These are phyloP conservation scores for Betta splendens DNA, from an alignment of 2,797 vertebrate species.

Conservation along the genomic window DNA sequence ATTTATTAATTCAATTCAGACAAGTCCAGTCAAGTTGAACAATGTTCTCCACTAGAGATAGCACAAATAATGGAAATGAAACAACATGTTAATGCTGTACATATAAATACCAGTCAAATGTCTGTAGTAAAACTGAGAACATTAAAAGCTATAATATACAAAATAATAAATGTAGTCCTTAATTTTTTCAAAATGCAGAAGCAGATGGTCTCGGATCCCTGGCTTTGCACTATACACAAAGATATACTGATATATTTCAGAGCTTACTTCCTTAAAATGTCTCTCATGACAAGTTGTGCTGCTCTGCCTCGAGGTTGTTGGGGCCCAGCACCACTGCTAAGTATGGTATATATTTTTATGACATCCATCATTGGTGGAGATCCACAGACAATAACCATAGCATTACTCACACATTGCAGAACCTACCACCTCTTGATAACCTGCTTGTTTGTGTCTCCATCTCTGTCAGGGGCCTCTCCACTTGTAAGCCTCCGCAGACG, in stretches of 20 bases:
- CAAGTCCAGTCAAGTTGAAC: too few relatives aligned
- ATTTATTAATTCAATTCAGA: too few relatives aligned
- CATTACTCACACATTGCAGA: constrained; percentile 60
- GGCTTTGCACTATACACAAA: constrained; percentile 6
- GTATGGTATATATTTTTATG: constrained; percentile 69
- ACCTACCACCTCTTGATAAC: constrained; percentile 66
- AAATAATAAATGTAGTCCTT: too few relatives aligned
- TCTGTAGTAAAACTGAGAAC: too few relatives aligned
- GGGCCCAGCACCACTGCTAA: constrained; percentile 45
- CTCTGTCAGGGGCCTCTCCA: constrained; percentile 74
- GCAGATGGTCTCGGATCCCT: constrained; percentile 6
- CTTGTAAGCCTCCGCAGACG: constrained; percentile 63
- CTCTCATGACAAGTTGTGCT: constrained; percentile 49
- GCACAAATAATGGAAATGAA: too few relatives aligned
- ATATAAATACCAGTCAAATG: too few relatives aligned
- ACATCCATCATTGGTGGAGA: constrained; percentile 68
- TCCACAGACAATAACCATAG: constrained; percentile 69
- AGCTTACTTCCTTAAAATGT: constrained; percentile 51
- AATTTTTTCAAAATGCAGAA: too few relatives aligned
- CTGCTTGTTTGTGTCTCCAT: constrained; percentile 78
- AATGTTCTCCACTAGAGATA: too few relatives aligned
- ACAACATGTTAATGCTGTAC: too few relatives aligned
- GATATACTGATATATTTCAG: constrained; percentile 42
- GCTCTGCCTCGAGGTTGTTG: constrained; percentile 35
- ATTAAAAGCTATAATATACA: too few relatives aligned